A percentile compares a stretch with the other conserved stretches of the same genome.
phyloP scores from a whole-genome alignment of 37 sponge, comb jelly and placozoan genomes.

The Axinella damicornis region DNA sequence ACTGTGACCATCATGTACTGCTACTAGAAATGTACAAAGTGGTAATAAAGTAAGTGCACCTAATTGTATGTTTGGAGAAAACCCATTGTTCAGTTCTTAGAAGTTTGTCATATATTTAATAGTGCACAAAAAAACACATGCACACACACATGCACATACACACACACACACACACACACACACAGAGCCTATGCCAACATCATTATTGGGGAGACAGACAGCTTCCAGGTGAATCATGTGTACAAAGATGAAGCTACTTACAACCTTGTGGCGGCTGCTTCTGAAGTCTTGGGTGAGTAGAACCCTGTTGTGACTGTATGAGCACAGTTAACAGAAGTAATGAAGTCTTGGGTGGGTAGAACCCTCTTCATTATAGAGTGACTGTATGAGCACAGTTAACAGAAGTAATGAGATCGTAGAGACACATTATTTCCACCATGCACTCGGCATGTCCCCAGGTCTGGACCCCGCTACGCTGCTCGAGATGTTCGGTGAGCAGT shows the following conservation, averaged over 20 bases:
- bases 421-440: not conserved
- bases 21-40: too few species aligned
- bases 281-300: conserved; percentile 79
- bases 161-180: not conserved
- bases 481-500: conserved; percentile 94
- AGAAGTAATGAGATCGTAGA: not conserved
- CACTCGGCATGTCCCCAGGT: conserved; percentile 8
- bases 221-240: conserved; percentile 73
- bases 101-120: too few species aligned
- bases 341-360: too few species aligned
- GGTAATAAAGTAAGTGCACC: too few species aligned
- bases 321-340: too few species aligned
- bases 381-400: too few species aligned
- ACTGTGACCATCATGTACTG: too few species aligned
- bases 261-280: conserved; percentile 69
- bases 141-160: too few species aligned
- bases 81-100: too few species aligned
- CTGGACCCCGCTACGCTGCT: conserved; percentile 71
- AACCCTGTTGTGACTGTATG: too few species aligned
- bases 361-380: not conserved
- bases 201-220: conserved; percentile 49
- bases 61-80: too few species aligned
- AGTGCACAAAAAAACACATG: too few species aligned
- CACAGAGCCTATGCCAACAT: conserved; percentile 42
- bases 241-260: conserved; percentile 84